phyloP scores from a whole-genome alignment of 2,797 vertebrate species.

The Enteromius viviparus region DNA sequence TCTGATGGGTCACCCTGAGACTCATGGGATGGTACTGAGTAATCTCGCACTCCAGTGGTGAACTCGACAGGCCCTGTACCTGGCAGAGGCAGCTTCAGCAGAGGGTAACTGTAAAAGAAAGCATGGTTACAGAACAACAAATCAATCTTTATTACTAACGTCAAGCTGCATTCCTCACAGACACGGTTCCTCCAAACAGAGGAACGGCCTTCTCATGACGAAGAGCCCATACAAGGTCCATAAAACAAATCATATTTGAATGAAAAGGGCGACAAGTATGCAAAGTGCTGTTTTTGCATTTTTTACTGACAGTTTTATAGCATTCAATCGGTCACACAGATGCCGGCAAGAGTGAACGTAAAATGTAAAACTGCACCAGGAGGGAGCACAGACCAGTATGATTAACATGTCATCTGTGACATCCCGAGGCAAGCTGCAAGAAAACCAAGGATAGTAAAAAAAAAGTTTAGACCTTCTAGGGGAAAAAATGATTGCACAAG shows the following conservation, averaged over 20 bases:
- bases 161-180: conserved; percentile 1
- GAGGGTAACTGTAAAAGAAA: conserved; percentile 80
- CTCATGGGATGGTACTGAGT: conserved; percentile 79
- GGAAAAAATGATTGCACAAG: background rate
- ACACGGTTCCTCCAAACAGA: background rate
- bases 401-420: background rate
- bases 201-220: background rate
- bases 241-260: conserved; percentile 7
- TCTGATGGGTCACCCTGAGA: conserved; percentile 79
- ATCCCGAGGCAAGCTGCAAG: background rate
- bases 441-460: background rate
- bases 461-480: background rate
- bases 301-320: background rate
- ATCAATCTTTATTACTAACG: background rate
- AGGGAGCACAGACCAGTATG: background rate
- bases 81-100: conserved; percentile 94
- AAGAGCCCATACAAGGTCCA: background rate
- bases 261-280: background rate
- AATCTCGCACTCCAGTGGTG: conserved; percentile 90
- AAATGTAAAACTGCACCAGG: background rate
- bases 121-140: conserved; percentile 3
- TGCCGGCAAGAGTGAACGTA: background rate
- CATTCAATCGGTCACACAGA: background rate
- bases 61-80: conserved; percentile 96
- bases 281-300: background rate